Base-by-base conservation (phyloP, 2,113 vertebrate species). In the Otus sunia region DNA sequence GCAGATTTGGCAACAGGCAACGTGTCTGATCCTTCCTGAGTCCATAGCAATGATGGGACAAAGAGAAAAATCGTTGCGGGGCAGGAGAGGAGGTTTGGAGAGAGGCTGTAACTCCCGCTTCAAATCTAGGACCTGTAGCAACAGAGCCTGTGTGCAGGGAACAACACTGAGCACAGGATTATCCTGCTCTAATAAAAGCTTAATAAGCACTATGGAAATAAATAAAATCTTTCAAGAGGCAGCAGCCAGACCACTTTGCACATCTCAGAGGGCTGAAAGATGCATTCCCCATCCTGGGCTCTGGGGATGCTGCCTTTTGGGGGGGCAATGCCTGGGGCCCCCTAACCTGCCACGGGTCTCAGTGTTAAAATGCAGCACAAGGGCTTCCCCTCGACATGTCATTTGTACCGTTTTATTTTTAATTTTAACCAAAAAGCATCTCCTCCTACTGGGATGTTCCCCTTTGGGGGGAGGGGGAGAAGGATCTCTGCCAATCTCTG, bases 251-350 rank as follows among this genome's bases (percentile, higher is more conserved):
- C 0, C 23, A 37, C 59, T 12, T 17, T 1, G 18, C 15, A n/a
- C 26, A 36, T 27, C 11, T 59, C 52, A 66, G 50, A 0, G 7
- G 72, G 37, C 45, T 41, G 11, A 43, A 53, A 88, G 4, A 26
- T 1, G 9, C 2, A 3, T 19, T 43, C 41, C 47, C 67, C 30
- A 11, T 15, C 15, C 52, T 0, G 0, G 22, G 9, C 36, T 14
- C 17, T 5, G 34, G 41, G 27, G 60, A 12, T 47, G 64, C 16
- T 66, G 37, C 66, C 9, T 62, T 71, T 22, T 5, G 21, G 18
- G 20, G 32, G 11, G 11, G 23, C 1, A 7, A 37, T 34, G 58
- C 15, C 76, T 4, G 1, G 17, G 14, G 19, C 2, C 1, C 53
- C 25, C 11, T 9, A 25, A 5, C 32, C 59, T 53, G 18, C 50